Evolutionary conservation across 2,797 vertebrate genomes (phyloP).

Genomic region (Pseudochromis fuscus): DNA sequence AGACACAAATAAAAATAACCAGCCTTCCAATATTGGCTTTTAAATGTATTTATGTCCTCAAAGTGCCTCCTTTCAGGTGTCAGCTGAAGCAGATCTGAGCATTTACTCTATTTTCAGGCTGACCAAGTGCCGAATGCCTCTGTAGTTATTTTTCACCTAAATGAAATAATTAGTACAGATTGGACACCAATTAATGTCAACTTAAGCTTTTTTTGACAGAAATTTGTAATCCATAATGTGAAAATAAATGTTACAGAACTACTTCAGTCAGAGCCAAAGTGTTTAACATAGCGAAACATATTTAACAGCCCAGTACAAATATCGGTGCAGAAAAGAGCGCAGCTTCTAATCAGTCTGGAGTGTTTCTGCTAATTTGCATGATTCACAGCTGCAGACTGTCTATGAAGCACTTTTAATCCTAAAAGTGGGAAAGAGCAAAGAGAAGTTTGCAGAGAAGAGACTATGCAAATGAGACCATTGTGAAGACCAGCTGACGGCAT

Average conservation of each 20-base stretch:
- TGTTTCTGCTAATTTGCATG: conserved; percentile 19
- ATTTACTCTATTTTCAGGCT: background rate
- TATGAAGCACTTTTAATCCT: background rate
- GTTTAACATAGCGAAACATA: too few species aligned
- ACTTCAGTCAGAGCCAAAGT: background rate
- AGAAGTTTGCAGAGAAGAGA: background rate
- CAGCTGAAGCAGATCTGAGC: background rate
- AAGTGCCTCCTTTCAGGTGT: background rate
- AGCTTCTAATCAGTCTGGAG: conserved; percentile 14
- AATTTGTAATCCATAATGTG: background rate
- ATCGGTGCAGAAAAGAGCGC: background rate
- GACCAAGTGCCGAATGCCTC: background rate
- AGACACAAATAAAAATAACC: background rate
- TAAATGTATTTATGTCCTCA: background rate
- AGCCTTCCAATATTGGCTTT: background rate
- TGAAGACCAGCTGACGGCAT: conserved; percentile 10
- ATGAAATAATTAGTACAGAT: too few species aligned
- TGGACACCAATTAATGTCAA: too few species aligned
- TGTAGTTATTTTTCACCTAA: background rate
- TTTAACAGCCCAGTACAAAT: background rate
- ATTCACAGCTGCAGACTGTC: conserved; percentile 23
- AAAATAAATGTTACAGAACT: background rate
- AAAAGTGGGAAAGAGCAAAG: conserved; percentile 1
- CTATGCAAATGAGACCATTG: background rate
- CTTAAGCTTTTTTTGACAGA: background rate